These are phyloP conservation scores for Sebastolobus altivelis DNA, from an alignment of 2,797 vertebrate species.

Conservation along the genomic window DNA sequence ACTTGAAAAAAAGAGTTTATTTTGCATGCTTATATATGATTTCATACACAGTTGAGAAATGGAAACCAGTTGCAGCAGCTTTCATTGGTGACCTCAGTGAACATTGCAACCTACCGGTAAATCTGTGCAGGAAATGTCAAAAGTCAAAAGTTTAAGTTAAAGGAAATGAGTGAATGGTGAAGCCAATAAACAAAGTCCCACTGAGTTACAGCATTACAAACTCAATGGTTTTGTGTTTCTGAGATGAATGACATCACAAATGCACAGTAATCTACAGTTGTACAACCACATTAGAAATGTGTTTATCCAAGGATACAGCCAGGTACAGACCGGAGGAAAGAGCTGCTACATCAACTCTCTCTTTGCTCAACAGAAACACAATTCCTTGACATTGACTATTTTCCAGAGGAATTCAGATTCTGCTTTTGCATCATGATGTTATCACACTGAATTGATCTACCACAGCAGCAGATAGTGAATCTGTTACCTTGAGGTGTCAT, in stretches of 20 bases:
- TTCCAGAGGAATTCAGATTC: constrained; percentile 30
- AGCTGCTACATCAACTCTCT: neutral
- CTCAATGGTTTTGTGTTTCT: constrained; percentile 10
- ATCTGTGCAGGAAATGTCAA: neutral
- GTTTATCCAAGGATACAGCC: neutral
- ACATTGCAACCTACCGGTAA: neutral
- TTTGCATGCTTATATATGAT: neutral
- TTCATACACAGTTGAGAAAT: neutral
- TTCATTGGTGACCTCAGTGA: constrained; percentile 4
- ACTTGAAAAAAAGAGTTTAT: neutral
- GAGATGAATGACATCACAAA: constrained; percentile 19
- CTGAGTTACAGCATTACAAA: constrained; percentile 1
- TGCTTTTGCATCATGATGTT: constrained; percentile 31
- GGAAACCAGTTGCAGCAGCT: neutral
- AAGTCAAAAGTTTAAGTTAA: neutral
- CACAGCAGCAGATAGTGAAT: constrained; percentile 18
- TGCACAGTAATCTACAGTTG: constrained; percentile 6
- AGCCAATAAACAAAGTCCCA: neutral
- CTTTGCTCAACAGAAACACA: constrained; percentile 3
- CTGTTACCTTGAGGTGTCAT: constrained; percentile 49
- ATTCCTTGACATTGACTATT: constrained; percentile 31
- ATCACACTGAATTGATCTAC: constrained; percentile 43
- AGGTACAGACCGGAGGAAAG: neutral
- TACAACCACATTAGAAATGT: constrained; percentile 11
- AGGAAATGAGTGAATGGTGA: constrained; percentile 7